A percentile compares a stretch with the other conserved stretches of the same genome.
These are phyloP conservation scores for Oophaga sylvatica DNA, from an alignment of 2,797 vertebrate genomes.

Conservation along the genomic window DNA sequence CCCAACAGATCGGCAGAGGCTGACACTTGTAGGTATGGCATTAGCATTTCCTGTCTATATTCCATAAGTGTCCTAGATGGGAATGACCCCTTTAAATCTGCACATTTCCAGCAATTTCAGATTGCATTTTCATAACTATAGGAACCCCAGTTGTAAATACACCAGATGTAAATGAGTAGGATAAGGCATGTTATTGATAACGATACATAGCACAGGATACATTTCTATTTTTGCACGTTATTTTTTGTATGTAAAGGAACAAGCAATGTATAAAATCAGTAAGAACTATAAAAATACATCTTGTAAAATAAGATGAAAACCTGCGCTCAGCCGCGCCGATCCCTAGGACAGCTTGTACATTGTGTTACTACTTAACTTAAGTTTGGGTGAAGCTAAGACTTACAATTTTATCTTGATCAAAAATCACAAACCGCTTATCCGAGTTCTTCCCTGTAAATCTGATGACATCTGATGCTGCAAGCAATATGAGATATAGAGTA, in stretches of 20 bases:
- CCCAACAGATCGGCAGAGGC: too few relatives aligned
- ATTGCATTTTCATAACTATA: not conserved
- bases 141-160: not conserved
- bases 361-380: not conserved
- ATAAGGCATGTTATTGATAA: not conserved
- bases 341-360: not conserved
- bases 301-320: not conserved
- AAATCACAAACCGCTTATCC: not conserved
- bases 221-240: not conserved
- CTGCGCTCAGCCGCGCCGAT: not conserved
- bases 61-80: too few relatives aligned
- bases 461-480: slow-evolving; percentile 21
- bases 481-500: not conserved
- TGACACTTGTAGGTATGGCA: too few relatives aligned
- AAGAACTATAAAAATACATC: not conserved
- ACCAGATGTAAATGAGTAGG: not conserved
- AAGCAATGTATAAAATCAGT: not conserved
- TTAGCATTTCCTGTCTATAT: too few relatives aligned
- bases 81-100: too few relatives aligned
- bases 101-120: too few relatives aligned
- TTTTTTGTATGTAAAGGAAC: not conserved
- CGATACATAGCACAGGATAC: not conserved
- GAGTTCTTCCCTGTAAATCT: not conserved
- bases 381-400: slow-evolving; percentile 9
- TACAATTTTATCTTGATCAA: slow-evolving; percentile 6